Evolutionary conservation across 2,113 vertebrate genomes (phyloP), one percentile per base, ranked within the genome.

Genomic region (Sialia sialis): DNA sequence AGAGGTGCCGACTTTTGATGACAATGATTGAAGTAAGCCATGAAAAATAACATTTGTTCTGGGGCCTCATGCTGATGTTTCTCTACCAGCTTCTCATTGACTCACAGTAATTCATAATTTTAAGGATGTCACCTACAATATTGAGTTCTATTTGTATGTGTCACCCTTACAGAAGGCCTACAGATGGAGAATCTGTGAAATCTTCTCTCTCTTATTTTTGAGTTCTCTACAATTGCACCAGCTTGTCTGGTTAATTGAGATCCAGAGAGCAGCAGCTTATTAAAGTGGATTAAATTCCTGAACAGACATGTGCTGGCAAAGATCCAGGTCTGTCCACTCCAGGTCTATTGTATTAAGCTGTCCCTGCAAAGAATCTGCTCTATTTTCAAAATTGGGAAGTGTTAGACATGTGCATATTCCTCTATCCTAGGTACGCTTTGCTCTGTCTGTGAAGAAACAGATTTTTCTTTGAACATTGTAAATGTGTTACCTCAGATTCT

Each of bases 201-300:
- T 69, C 60, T 94, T 83, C 39, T 60, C 30, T 49, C 69, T 92
- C 60, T 74, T 87, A 46, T 84, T 82, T 93, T 95, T 89, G 86
- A 94, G 54, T 88, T 92, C 69, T 94, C 46, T 87, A 56, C 85
- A 93, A 70, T 87, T 63, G 46, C 84, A 86, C 74, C 77, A 95
- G 83, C 86, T 91, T 96, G 85, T 90, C 77, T 93, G 83, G 49
- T 81, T 95, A 96, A 96, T 92, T 95, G 88, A 91, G 93, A 96
- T 91, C 89, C 84, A 84, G 83, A 94, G 84, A 88, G 74, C 30
- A 15, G 70, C 66, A 93, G 73, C 64, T 95, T 96, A 88, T 92
- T 95, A 96, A 97, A 96, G 96, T 95, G 83, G 73, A 90, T 95
- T 89, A 76, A 95, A 89, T 84, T 96, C 78, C 84, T 76, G 69